Base-by-base conservation (phyloP, 2,113 vertebrate species). In the Onychostoma macrolepis region DNA sequence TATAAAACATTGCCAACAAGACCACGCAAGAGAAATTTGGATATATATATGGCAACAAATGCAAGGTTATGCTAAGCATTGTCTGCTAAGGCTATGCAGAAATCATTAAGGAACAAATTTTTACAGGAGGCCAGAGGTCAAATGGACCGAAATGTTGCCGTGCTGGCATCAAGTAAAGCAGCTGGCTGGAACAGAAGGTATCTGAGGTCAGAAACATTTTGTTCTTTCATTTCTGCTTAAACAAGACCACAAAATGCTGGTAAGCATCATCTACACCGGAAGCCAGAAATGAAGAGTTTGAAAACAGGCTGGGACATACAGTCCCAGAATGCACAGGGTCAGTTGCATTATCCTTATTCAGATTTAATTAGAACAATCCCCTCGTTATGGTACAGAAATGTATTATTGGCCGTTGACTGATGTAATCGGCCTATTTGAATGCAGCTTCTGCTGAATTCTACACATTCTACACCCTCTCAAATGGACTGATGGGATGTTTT, bases 391-490 rank as follows among this genome's bases (percentile, higher is more conserved):
- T 45, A 4, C 67, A 72, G 38, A 78, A 84, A 41, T 38, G 12
- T 89, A 80, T 84, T 84, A 89, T 85, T 81, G 76, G 81, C 36
- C 67, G 45, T 84, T 89, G 87, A 88, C 87, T 80, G 85, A 87
- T 87, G 45, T 85, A 87, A 89, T 65, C 83, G 76, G 65, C 50
- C 75, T 76, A 85, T 80, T 80, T 88, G 65, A 87, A 87, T 67
- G 30, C 45, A 41, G 11, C 38, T 87, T 83, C 53, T 75, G 58
- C 75, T 61, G 74, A 87, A 69, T 82, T 85, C 56, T 13, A 41
- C 56, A 61, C 72, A 79, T 88, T 45, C 65, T 89, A 28, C 28
- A 48, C 41, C 30, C 80, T 38, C 45, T 80, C 41, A 83, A 41
- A 76, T 48, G 76, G 84, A 89, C 63, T 87, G 71, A 71, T 80